Evolutionary conservation across 2,797 vertebrate species (phyloP).

Genomic region (Pseudotriccus pelzelni): DNA sequence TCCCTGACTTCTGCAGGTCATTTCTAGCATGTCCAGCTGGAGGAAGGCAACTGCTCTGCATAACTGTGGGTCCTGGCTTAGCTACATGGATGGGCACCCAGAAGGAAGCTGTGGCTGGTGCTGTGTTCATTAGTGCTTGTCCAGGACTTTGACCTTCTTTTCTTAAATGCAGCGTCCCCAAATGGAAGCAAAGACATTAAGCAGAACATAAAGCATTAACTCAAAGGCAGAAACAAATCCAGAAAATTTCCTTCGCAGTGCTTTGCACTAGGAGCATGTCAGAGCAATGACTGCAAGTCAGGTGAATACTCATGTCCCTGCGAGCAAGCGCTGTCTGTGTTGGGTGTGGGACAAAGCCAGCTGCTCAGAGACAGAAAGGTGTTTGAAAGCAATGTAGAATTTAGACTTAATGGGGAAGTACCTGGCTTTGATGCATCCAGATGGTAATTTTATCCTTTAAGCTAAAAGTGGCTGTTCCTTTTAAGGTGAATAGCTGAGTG

Average conservation of each 20-base stretch:
- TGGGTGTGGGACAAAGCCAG: neutral
- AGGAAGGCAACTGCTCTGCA: neutral
- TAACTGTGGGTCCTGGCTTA: neutral
- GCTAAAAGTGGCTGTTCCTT: neutral
- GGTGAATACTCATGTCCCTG: rapidly evolving
- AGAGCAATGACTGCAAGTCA: neutral
- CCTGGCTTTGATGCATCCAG: neutral
- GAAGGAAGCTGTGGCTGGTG: neutral
- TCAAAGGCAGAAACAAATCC: neutral
- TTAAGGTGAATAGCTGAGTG: neutral
- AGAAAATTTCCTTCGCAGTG: neutral
- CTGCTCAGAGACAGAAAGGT: neutral
- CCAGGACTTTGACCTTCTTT: neutral
- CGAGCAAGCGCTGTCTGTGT: neutral
- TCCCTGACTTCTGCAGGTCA: neutral
- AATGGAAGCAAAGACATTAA: neutral
- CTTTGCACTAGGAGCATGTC: neutral
- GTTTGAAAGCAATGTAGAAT: neutral
- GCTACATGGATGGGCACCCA: neutral
- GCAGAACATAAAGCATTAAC: neutral
- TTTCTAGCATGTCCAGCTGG: neutral
- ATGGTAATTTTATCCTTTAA: neutral
- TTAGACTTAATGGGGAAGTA: neutral
- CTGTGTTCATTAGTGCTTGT: neutral
- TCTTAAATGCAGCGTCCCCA: neutral